Evolutionary conservation across 2,113 vertebrate species (phyloP).

Genomic region (Pterocles orientalis): DNA sequence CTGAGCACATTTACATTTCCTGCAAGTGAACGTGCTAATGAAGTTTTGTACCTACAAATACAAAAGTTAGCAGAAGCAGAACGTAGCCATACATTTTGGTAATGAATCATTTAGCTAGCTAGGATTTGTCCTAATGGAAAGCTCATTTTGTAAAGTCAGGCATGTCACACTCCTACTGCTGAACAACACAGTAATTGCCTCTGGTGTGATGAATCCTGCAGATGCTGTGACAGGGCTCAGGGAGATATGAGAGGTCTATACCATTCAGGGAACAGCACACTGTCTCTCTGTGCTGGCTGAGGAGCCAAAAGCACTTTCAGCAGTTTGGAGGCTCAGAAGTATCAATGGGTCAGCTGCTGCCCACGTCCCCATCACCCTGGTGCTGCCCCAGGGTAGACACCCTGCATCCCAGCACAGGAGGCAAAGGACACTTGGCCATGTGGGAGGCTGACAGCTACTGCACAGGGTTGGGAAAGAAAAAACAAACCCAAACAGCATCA

Average conservation of each 20-base stretch:
- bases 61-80: neutral
- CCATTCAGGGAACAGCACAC: neutral
- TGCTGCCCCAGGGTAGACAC: neutral
- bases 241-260: neutral
- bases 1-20: neutral
- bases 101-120: neutral
- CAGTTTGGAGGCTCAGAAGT: neutral
- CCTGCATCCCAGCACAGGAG: rapidly evolving
- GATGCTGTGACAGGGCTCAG: neutral
- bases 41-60: neutral
- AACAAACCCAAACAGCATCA: neutral
- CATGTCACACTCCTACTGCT: neutral
- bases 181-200: neutral
- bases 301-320: neutral
- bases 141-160: neutral
- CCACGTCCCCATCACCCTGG: rapidly evolving
- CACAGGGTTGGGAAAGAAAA: neutral
- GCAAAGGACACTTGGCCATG: neutral
- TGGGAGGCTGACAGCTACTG: neutral
- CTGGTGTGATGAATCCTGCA: neutral
- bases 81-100: neutral
- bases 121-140: neutral
- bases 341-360: neutral
- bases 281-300: neutral
- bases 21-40: neutral